Conservation (phyloP, 23 tunicate genomes). For the Phallusia fumigata region DNA sequence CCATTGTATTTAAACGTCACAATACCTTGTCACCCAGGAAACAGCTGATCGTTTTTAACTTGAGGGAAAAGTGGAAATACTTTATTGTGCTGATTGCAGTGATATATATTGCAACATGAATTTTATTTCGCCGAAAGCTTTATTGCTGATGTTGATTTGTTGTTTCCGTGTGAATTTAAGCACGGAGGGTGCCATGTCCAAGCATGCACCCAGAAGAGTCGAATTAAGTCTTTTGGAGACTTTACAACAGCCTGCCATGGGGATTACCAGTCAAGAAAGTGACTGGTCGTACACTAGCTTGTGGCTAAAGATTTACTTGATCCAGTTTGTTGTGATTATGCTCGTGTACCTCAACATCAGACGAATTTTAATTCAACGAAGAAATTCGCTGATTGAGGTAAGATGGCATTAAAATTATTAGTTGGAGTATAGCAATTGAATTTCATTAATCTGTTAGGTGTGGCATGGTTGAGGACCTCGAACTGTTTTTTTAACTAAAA, state of each 20-base stretch:
- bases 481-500: not conserved
- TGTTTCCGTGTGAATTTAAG: not conserved
- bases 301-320: not conserved
- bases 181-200: not conserved
- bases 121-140: not conserved
- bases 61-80: not conserved
- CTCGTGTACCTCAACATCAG: not conserved
- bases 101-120: not conserved
- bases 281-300: not conserved
- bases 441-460: too few species aligned
- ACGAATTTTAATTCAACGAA: not conserved
- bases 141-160: not conserved
- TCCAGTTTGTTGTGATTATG: not conserved
- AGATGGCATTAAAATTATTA: not conserved
- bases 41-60: not conserved
- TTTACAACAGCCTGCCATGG: too few species aligned
- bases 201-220: not conserved
- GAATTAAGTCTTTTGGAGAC: not conserved
- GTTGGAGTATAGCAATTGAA: too few species aligned
- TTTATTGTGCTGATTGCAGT: not conserved
- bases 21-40: not conserved
- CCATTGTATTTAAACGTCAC: conserved; percentile 16
- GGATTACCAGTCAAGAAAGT: too few species aligned
- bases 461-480: not conserved
- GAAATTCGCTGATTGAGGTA: not conserved